A percentile compares a stretch with the other conserved stretches of the same genome.
Evolutionary conservation across 2,797 vertebrate genomes (phyloP).

Genomic region (Periophthalmus magnuspinnatus): DNA sequence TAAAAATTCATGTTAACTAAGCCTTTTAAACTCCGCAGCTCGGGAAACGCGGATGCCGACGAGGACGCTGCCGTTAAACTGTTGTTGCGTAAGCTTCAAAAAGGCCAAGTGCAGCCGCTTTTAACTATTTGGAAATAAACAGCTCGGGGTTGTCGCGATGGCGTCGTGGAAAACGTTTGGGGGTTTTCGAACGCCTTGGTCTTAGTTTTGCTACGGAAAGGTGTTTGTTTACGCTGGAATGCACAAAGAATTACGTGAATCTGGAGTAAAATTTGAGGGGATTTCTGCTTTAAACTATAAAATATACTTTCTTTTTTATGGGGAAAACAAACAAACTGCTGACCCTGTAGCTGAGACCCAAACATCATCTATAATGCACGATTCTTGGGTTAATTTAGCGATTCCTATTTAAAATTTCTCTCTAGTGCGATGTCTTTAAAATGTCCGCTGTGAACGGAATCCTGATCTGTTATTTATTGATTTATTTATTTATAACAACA

Average conservation of each 20-base stretch:
- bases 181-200: not conserved
- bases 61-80: constrained; percentile 7
- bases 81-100: constrained; percentile 2
- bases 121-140: constrained; percentile 5
- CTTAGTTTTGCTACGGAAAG: not conserved
- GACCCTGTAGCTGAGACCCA: no score
- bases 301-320: not conserved
- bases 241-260: no score
- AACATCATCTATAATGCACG: no score
- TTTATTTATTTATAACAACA: no score
- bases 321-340: no score
- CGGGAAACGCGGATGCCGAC: constrained; percentile 13
- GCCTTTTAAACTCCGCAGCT: constrained; percentile 17
- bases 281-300: not conserved
- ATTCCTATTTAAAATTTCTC: no score
- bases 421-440: no score
- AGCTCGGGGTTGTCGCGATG: not conserved
- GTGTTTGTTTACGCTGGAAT: not conserved
- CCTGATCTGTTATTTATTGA: not conserved
- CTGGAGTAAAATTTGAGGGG: no score
- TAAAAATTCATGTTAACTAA: constrained; percentile 49
- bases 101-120: constrained; percentile 1
- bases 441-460: not conserved
- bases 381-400: no score
- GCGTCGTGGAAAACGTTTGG: not conserved